A percentile compares a stretch with the other conserved stretches of the same genome.
Evolutionary conservation across 1,140 invertebrate species (phyloP).

Genomic region (Ectropis grisescens): DNA sequence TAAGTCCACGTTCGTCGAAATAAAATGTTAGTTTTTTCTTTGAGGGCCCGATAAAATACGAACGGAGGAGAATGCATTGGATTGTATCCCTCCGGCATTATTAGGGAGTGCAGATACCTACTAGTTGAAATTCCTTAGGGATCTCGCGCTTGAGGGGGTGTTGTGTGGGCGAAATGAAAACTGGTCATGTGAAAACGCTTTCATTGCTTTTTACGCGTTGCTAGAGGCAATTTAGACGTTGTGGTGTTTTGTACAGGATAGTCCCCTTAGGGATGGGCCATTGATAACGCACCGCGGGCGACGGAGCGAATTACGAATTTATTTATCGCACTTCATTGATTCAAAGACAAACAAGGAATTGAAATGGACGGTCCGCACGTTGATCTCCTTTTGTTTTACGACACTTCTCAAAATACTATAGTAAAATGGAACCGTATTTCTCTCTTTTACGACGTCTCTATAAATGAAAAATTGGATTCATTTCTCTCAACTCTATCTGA

Average conservation of each 20-base stretch:
- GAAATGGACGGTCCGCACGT: too few species aligned
- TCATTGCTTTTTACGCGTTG: conserved; percentile 57
- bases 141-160: conserved; percentile 33
- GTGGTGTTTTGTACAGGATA: conserved; percentile 36
- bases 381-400: too few species aligned
- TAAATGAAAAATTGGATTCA: too few species aligned
- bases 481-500: too few species aligned
- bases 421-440: too few species aligned
- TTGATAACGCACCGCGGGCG: too few species aligned
- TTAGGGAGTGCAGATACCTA: conserved; percentile 53
- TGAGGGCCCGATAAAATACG: conserved; percentile 14
- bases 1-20: conserved; percentile 10
- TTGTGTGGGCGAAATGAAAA: conserved; percentile 48
- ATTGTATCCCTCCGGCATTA: conserved; percentile 32
- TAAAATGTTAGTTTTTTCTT: conserved; percentile 15
- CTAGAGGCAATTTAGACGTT: conserved; percentile 55
- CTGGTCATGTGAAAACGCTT: conserved; percentile 59
- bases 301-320: too few species aligned
- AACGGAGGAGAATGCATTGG: conserved; percentile 15
- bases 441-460: too few species aligned
- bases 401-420: too few species aligned
- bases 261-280: conserved; percentile 11
- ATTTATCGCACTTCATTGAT: conserved; percentile 28
- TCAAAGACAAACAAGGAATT: conserved; percentile 19
- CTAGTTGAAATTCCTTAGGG: conserved; percentile 57